These are phyloP conservation scores for Chironomus riparius DNA, from an alignment of 2,888 invertebrate species.

Conservation along the genomic window DNA sequence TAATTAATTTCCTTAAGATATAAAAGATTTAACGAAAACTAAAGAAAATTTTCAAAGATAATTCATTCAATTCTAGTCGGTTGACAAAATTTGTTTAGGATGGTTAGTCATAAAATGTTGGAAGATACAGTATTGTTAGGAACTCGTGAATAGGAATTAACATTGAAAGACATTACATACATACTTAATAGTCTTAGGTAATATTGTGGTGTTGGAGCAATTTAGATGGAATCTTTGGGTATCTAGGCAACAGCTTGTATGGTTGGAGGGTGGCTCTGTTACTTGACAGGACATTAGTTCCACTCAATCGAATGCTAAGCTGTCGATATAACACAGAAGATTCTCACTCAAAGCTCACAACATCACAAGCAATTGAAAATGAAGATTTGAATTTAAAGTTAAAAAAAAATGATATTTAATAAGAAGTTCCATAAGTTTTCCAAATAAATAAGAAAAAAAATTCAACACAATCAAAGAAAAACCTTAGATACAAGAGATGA, in stretches of 20 bases:
- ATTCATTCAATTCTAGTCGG: constrained; percentile 16
- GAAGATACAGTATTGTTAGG: background rate
- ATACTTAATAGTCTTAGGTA: background rate
- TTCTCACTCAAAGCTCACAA: too few relatives aligned
- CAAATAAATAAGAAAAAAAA: background rate
- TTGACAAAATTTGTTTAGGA: constrained; percentile 1
- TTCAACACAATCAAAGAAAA: background rate
- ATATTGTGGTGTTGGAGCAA: too few relatives aligned
- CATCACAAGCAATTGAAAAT: too few relatives aligned
- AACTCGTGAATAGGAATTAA: background rate
- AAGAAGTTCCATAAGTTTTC: background rate
- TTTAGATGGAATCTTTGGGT: too few relatives aligned
- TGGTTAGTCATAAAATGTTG: background rate
- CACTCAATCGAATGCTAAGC: too few relatives aligned
- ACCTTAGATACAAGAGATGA: background rate
- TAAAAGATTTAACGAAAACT: background rate
- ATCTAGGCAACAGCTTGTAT: too few relatives aligned
- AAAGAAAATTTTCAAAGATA: constrained; percentile 3
- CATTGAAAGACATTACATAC: background rate
- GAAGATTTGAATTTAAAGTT: background rate
- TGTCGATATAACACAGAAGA: too few relatives aligned
- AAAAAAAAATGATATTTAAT: background rate
- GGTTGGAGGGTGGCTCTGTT: too few relatives aligned
- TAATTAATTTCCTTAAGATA: background rate
- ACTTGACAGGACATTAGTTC: too few relatives aligned